Evolutionary conservation across 2,888 invertebrate genomes (phyloP), one percentile per base, ranked within the genome.

Genomic region (Agrochola lota): DNA sequence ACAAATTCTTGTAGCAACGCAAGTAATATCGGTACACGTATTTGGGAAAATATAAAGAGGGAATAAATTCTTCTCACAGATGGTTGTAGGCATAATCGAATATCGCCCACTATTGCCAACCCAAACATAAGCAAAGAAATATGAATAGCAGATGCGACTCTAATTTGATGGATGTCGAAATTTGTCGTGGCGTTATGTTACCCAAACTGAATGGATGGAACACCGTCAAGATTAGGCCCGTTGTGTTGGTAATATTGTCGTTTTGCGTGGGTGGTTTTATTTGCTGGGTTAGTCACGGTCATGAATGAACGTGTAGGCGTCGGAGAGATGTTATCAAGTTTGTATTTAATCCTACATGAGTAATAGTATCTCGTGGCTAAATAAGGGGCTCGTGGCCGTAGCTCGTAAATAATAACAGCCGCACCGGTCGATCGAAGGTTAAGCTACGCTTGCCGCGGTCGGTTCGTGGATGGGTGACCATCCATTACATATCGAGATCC

Each of bases 1-100:
- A 71, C 49, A 64, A 78, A 73, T 55, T 77, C 62, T 81, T 74
- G 74, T 78, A 73, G 40, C 75, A 71, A 78, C 67, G 78, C 70
- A 84, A 84, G 85, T 82, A 85, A 68, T 62, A 82, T 62, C 62
- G 64, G 63, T 71, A 64, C 82, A 82, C 85, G 68, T 73, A 85
- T 87, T 83, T 79, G 78, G 62, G 52, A 76, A 84, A 81, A 86
- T 89, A 83, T 82, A 83, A 82, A 85, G 83, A 70, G 83, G 75
- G 85, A 77, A 85, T 83, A 85, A 83, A 86, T 90, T 90, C 87
- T 78, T 75, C 71, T 40, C 85, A 77, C 80, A 87, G 77, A 80
- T 85, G 87, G 86, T 57, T 57, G 86, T 85, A 85, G 73, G 86
- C 85, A 86, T 90, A 90, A 90, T 90, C 87, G 87, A 90, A 90